These are phyloP conservation scores for Whitmania pigra DNA, from an alignment of 1,140 invertebrate genomes.

Conservation along the genomic window DNA sequence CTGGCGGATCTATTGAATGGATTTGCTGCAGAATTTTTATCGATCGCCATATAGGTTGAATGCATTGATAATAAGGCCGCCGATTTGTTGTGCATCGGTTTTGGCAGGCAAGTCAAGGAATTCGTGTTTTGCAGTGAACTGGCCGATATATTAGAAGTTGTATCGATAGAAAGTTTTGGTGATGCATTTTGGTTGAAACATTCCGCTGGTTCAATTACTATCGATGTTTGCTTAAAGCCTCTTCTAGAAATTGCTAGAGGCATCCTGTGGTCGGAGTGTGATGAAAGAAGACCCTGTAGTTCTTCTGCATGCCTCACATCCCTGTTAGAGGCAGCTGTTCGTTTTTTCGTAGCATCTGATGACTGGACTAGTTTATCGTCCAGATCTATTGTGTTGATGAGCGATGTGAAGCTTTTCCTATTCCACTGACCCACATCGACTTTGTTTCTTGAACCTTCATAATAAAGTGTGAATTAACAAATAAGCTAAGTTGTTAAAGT, in stretches of 20 bases:
- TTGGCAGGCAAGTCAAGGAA: not conserved
- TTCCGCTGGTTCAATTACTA: not conserved
- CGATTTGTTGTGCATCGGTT: conserved; percentile 8
- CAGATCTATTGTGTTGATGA: not conserved
- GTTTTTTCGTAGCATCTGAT: not conserved
- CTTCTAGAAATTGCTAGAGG: not conserved
- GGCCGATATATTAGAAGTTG: not conserved
- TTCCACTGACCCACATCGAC: not conserved
- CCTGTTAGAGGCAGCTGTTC: not conserved
- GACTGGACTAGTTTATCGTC: not conserved
- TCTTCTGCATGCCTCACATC: not conserved
- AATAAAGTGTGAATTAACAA: not conserved
- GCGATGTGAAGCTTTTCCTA: conserved; percentile 10
- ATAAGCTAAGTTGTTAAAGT: too few relatives aligned
- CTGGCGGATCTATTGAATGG: conserved; percentile 13
- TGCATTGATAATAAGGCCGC: conserved; percentile 10
- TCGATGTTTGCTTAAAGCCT: conserved; percentile 2
- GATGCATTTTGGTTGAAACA: not conserved
- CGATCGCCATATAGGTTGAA: not conserved
- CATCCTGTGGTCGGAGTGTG: not conserved
- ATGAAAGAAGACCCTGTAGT: conserved; percentile 8
- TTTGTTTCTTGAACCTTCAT: not conserved
- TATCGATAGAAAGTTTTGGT: not conserved
- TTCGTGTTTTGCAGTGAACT: not conserved
- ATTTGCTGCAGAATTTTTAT: not conserved